Percentiles rank a stretch among this genome's conserved stretches.
Evolutionary conservation across 2,797 vertebrate species (phyloP).

Genomic region (Girardinus metallicus): DNA sequence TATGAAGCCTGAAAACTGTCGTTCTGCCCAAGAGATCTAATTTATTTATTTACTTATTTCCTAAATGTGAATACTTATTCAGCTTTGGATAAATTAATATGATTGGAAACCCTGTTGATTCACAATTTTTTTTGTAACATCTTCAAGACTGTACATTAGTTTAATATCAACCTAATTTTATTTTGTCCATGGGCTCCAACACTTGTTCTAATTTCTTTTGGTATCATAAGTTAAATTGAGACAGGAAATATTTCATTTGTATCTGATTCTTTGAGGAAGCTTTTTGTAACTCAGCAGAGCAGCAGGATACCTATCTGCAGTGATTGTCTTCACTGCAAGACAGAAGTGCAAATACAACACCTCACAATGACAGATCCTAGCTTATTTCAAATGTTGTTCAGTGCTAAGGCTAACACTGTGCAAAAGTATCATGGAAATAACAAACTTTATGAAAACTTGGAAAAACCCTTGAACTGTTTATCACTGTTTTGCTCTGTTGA

Average conservation of each 20-base stretch:
- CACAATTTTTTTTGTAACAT: conserved; percentile 10
- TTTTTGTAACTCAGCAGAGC: conserved; percentile 5
- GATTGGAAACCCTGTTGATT: background rate
- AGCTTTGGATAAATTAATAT: background rate
- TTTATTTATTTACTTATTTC: too few relatives aligned
- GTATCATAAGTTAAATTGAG: conserved; percentile 4
- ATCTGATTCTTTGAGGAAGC: conserved; percentile 1
- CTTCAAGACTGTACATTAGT: background rate
- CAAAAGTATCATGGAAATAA: background rate
- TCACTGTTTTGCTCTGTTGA: background rate
- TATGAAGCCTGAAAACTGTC: background rate
- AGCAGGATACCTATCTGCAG: background rate
- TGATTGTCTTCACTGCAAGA: conserved; percentile 26
- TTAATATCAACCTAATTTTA: background rate
- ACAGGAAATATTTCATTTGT: conserved; percentile 1
- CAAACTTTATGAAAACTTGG: conserved; percentile 10
- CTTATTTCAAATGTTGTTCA: conserved; percentile 16
- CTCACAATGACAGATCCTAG: conserved; percentile 2
- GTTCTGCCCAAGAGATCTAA: background rate
- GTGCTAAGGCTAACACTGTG: conserved; percentile 2
- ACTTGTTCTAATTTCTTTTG: background rate
- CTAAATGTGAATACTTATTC: background rate
- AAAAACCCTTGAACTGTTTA: background rate
- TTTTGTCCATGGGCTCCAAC: too few relatives aligned
- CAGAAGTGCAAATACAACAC: background rate